These are phyloP conservation scores for Ephialtes manifestator DNA, from an alignment of 2,888 invertebrate genomes.

Conservation along the genomic window DNA sequence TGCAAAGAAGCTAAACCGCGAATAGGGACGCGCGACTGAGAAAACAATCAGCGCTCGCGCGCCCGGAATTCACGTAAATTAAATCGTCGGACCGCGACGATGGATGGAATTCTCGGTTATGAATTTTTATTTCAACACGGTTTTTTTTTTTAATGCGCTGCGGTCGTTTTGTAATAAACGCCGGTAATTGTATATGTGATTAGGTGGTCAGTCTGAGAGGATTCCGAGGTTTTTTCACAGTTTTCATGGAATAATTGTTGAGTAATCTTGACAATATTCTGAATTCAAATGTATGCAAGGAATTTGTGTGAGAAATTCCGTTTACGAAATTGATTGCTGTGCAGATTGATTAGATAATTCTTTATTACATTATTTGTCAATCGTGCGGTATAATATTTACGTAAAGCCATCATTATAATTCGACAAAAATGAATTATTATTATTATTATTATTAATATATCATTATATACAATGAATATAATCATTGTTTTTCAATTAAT, in stretches of 20 bases:
- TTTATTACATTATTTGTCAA: background rate
- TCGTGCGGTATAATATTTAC: background rate
- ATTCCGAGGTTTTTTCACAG: background rate
- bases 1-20: conserved; percentile 19
- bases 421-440: no score
- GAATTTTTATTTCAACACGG: background rate
- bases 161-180: conserved; percentile 1
- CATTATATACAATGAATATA: no score
- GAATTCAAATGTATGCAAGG: background rate
- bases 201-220: background rate
- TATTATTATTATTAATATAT: no score
- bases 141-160: background rate
- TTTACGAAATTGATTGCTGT: background rate
- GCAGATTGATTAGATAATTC: background rate
- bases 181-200: background rate
- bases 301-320: no score
- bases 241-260: background rate
- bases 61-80: conserved; percentile 6
- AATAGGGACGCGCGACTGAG: background rate
- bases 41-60: background rate
- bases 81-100: background rate
- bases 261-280: background rate
- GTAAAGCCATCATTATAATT: background rate
- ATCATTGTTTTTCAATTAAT: no score
- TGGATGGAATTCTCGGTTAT: background rate